These are phyloP conservation scores for Noctua pronuba DNA, from an alignment of 2,888 invertebrate species.

Conservation along the genomic window DNA sequence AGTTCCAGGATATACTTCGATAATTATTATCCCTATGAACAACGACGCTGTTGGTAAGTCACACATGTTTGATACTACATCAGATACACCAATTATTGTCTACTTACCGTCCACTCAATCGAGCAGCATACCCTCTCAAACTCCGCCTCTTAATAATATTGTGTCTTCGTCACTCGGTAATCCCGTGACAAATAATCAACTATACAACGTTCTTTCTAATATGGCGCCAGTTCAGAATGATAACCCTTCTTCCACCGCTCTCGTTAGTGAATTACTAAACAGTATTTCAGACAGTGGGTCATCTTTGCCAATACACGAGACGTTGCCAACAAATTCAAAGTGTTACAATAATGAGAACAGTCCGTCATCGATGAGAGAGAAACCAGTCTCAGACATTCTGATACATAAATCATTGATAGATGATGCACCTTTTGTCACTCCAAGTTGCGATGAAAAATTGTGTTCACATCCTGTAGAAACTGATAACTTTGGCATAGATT, in stretches of 20 bases:
- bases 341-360: conserved; percentile 49
- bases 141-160: conserved; percentile 3
- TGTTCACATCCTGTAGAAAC: neutral
- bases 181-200: conserved; percentile 14
- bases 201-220: conserved; percentile 21
- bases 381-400: neutral
- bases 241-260: conserved; percentile 5
- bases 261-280: conserved; percentile 35
- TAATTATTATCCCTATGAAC: conserved; percentile 52
- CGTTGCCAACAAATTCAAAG: conserved; percentile 57
- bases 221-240: conserved; percentile 31
- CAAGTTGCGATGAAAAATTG: neutral
- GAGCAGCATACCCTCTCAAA: neutral
- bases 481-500: neutral
- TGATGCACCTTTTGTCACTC: neutral
- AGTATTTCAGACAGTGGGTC: conserved; percentile 24
- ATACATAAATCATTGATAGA: conserved; percentile 15
- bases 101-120: conserved; percentile 34
- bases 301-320: conserved; percentile 34
- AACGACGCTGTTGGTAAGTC: conserved; percentile 25
- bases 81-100: conserved; percentile 39
- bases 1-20: conserved; percentile 32
- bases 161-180: neutral
- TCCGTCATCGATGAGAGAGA: conserved; percentile 24
- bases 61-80: conserved; percentile 10